Evolutionary conservation across 1,140 invertebrate genomes (phyloP), one percentile per base, ranked within the genome.

Genomic region (Euwallacea similis): DNA sequence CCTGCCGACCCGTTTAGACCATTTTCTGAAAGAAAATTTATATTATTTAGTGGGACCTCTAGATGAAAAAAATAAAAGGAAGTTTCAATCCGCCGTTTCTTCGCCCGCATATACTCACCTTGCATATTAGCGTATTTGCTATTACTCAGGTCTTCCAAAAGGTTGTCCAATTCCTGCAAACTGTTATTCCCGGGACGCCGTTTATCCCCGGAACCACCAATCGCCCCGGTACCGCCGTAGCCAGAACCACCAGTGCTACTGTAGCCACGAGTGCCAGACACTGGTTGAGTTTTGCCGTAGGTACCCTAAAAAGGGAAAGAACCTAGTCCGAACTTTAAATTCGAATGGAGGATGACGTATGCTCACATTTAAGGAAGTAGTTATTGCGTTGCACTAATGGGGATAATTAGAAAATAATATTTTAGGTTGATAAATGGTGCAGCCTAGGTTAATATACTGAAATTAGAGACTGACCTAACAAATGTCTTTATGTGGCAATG

Each of bases 81-180:
- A 11, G 9, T 10, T 50, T 0, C 6, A 50, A 50, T 50, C 13
- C 6, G 13, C 2, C 9, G 46, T 13, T 50, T 50, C 13, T 3
- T 13, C 6, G 6, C 9, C 2, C 9, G 6, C 9, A 50, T 2
- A 50, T 50, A 2, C 46, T 59, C 66, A 77, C 78, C 79, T 66
- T 76, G 68, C 42, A 75, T 76, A 60, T 80, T 81, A 2, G 75
- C 78, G 67, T 81, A 80, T 74, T 75, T 72, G 7, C 74, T 73
- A 62, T 76, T 78, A 84, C 95, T 97, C 72, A 98, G 85, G 82
- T 97, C 95, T 79, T 97, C 90, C 65, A 98, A 85, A 56, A 98
- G 85, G 33, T 90, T 93, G 82, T 98, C 95, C 77, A 98, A 81
- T 84, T 98, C 95, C 0, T 93, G 94, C 21, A 97, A 85, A 83